Evolutionary conservation across 2,113 vertebrate genomes (phyloP).

Genomic region (Pitta sordida): DNA sequence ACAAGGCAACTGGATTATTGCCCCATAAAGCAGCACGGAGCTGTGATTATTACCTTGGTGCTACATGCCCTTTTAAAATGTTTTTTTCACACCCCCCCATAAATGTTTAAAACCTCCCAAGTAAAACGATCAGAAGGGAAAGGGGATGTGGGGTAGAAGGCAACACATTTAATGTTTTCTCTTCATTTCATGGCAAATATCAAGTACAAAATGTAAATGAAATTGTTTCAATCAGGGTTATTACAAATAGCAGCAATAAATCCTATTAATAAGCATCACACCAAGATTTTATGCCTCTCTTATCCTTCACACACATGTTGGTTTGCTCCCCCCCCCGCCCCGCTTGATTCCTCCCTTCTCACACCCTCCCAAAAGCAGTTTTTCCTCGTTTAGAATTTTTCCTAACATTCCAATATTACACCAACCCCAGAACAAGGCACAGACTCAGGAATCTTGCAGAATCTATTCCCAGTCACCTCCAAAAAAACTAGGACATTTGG

Average conservation of each 20-base stretch:
- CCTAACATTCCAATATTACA: neutral
- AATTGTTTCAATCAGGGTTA: neutral
- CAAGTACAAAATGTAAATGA: neutral
- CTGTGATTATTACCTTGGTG: conserved; percentile 56
- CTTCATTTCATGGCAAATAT: neutral
- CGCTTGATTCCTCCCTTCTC: neutral
- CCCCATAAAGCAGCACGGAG: conserved; percentile 56
- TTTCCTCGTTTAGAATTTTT: neutral
- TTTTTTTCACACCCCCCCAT: conserved; percentile 3
- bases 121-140: neutral
- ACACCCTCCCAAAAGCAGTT: neutral
- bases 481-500: neutral
- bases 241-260: conserved; percentile 32
- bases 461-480: too few relatives aligned
- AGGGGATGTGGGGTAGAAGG: neutral
- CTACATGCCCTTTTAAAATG: conserved; percentile 43
- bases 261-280: conserved; percentile 20
- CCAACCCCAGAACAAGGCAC: neutral
- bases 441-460: neutral
- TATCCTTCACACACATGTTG: neutral
- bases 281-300: neutral
- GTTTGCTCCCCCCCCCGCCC: neutral
- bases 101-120: conserved; percentile 52
- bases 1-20: conserved; percentile 58
- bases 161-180: neutral